Evolutionary conservation across 1,140 invertebrate genomes (phyloP).

Genomic region (Bombus terrestris): DNA sequence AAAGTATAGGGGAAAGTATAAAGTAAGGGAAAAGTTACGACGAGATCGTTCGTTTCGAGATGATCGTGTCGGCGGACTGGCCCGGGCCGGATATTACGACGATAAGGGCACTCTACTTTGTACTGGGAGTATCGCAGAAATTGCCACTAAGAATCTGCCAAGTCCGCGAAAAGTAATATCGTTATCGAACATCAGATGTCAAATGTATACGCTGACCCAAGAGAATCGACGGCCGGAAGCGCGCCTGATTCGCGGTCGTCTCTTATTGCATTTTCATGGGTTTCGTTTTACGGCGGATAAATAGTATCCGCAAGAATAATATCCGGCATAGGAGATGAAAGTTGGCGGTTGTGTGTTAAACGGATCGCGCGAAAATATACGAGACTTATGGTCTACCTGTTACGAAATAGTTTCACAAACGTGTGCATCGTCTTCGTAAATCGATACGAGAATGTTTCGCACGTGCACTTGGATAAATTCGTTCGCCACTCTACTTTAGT

Average conservation of each 20-base stretch:
- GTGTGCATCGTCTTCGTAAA: background rate
- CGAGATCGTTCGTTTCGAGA: constrained; percentile 21
- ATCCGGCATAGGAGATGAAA: background rate
- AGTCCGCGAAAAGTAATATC: constrained; percentile 54
- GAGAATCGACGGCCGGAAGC: constrained; percentile 24
- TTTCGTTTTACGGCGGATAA: constrained; percentile 9
- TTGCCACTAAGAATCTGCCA: constrained; percentile 41
- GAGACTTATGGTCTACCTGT: background rate
- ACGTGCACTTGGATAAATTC: no score
- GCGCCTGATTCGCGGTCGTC: background rate
- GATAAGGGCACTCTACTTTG: constrained; percentile 37
- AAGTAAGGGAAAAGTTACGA: constrained; percentile 44
- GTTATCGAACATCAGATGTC: constrained; percentile 44
- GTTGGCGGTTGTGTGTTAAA: background rate
- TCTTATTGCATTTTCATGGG: constrained; percentile 37
- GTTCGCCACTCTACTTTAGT: no score
- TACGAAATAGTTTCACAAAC: background rate
- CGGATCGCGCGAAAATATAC: background rate
- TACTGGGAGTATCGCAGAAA: constrained; percentile 50
- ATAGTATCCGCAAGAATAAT: background rate
- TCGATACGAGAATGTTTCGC: background rate
- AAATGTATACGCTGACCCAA: background rate
- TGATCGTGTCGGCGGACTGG: constrained; percentile 17
- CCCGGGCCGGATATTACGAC: constrained; percentile 55
- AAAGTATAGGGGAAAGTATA: constrained; percentile 12